Evolutionary conservation across 2,888 invertebrate species (phyloP).

Genomic region (Carabus problematicus): DNA sequence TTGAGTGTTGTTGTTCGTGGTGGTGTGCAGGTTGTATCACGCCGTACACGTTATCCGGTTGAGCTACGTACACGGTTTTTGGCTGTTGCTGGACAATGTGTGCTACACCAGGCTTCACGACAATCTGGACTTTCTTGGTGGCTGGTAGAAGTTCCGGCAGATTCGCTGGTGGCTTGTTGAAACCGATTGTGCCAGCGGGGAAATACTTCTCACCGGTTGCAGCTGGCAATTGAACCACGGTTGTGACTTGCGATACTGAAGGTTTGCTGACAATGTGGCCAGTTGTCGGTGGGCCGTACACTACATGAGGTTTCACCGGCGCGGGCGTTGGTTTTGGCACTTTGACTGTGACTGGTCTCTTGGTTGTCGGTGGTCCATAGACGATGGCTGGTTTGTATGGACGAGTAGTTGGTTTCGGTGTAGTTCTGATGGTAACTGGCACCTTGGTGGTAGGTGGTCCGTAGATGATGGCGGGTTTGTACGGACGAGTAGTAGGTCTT

Average conservation of each 20-base stretch:
- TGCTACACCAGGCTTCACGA: conserved; percentile 25
- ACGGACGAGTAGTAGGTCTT: neutral
- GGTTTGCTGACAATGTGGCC: conserved; percentile 2
- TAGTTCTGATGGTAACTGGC: conserved; percentile 24
- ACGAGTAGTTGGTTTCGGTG: conserved; percentile 35
- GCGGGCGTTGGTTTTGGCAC: conserved; percentile 26
- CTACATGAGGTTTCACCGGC: conserved; percentile 12
- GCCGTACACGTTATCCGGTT: too few species aligned
- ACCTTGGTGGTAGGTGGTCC: conserved; percentile 42
- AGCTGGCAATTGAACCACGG: conserved; percentile 28
- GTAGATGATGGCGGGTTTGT: conserved; percentile 35
- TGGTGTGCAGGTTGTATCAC: neutral
- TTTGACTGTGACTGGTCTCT: conserved; percentile 9
- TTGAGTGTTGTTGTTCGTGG: neutral
- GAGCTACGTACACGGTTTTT: too few species aligned
- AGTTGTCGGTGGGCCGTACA: conserved; percentile 45
- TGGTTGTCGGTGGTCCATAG: conserved; percentile 32
- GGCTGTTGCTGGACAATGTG: too few species aligned
- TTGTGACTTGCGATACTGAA: conserved; percentile 23
- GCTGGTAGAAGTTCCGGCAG: conserved; percentile 22
- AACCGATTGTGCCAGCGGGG: conserved; percentile 35
- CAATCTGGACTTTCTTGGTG: conserved; percentile 25
- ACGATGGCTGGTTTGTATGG: conserved; percentile 8
- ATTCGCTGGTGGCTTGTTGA: conserved; percentile 8
- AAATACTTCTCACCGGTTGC: conserved; percentile 36